Conservation (phyloP, 2,113 vertebrate genomes). For the Labeo catla region DNA sequence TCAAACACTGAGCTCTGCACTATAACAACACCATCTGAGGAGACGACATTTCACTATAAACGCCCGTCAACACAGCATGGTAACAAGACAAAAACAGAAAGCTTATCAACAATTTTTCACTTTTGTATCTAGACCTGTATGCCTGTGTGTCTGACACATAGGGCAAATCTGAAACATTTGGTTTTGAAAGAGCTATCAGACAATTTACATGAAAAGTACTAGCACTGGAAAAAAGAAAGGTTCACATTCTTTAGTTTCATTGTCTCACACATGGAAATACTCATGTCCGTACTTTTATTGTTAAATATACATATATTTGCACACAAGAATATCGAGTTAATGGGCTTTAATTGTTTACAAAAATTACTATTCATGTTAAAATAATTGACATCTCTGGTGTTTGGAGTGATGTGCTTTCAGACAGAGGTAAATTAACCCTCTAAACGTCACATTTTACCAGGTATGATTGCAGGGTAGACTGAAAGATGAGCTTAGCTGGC, state of each 20-base stretch:
- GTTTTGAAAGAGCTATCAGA: neutral
- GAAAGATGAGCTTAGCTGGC: neutral
- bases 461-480: slow-evolving; percentile 43
- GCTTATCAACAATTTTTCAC: neutral
- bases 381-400: neutral
- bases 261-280: slow-evolving; percentile 11
- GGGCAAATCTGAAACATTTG: no score
- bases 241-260: neutral
- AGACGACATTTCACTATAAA: neutral
- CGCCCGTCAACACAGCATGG: neutral
- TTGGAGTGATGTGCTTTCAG: slow-evolving; percentile 45
- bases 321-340: neutral
- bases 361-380: slow-evolving; percentile 10
- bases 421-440: neutral
- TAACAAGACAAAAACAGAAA: neutral
- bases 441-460: slow-evolving; percentile 18
- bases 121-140: neutral
- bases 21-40: slow-evolving; percentile 6
- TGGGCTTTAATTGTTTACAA: neutral
- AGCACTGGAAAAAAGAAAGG: neutral
- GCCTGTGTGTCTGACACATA: no score
- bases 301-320: neutral
- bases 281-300: slow-evolving; percentile 8
- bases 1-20: slow-evolving; percentile 7
- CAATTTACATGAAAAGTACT: neutral